These are phyloP conservation scores for Parazoanthus swiftii DNA, from an alignment of 92 coral and sea anemone genomes.

Conservation along the genomic window DNA sequence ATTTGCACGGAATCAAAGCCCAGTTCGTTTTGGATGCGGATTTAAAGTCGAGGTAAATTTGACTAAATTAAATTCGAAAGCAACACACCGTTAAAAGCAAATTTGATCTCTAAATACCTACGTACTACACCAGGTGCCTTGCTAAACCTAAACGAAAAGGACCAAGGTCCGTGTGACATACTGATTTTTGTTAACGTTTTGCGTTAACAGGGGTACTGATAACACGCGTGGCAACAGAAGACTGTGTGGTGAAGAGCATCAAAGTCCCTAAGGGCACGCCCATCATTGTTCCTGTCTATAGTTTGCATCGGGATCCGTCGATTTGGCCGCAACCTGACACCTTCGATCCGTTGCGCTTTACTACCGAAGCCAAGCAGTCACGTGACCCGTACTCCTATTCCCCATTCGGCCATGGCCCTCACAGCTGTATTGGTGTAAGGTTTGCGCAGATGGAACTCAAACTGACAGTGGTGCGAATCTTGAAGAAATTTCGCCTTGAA, in stretches of 20 bases:
- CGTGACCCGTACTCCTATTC: conserved; percentile 32
- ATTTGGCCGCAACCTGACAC: conserved; percentile 33
- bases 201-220: conserved; percentile 1
- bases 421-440: conserved; percentile 32
- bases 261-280: conserved; percentile 1
- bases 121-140: too few relatives aligned
- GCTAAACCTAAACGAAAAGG: too few relatives aligned
- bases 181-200: neutral
- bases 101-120: too few relatives aligned
- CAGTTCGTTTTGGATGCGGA: too few relatives aligned
- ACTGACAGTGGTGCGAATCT: conserved; percentile 16
- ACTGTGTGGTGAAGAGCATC: conserved; percentile 23
- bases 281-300: conserved; percentile 31
- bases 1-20: too few relatives aligned
- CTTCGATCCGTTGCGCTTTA: conserved; percentile 31
- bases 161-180: neutral
- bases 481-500: neutral
- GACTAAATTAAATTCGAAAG: too few relatives aligned
- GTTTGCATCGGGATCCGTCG: conserved; percentile 25
- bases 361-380: conserved; percentile 4
- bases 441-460: conserved; percentile 47
- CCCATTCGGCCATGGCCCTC: conserved; percentile 41
- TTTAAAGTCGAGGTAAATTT: too few relatives aligned
- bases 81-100: too few relatives aligned
- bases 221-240: conserved; percentile 30